phyloP scores from a whole-genome alignment of 2,888 invertebrate species.

The Pammene fasciana region DNA sequence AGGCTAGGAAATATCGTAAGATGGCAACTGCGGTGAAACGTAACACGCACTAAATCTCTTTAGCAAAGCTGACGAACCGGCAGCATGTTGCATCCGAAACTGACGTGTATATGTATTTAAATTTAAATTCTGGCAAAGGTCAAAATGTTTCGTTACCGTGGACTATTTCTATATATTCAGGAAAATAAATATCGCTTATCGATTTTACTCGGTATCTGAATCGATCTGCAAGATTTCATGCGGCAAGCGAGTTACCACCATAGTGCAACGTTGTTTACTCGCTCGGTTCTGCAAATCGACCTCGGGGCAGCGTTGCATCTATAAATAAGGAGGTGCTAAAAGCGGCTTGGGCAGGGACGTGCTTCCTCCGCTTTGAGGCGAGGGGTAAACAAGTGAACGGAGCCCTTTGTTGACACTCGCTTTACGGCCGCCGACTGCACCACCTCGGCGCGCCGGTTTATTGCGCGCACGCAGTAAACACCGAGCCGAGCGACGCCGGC shows the following conservation, averaged over 20 bases:
- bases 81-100: not conserved
- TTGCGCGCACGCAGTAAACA: constrained; percentile 66
- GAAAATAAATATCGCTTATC: too few relatives aligned
- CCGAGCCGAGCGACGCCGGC: constrained; percentile 50
- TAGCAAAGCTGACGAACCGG: constrained; percentile 6
- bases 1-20: constrained; percentile 29
- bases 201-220: too few relatives aligned
- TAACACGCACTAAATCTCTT: constrained; percentile 15
- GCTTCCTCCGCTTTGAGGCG: constrained; percentile 80
- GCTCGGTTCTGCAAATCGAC: constrained; percentile 76
- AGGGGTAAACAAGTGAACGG: constrained; percentile 78
- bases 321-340: constrained; percentile 83
- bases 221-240: not conserved
- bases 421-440: constrained; percentile 65
- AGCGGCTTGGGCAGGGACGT: constrained; percentile 77
- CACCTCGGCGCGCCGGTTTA: constrained; percentile 62
- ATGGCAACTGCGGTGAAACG: constrained; percentile 26
- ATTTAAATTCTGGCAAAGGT: too few relatives aligned
- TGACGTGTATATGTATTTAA: not conserved
- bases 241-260: constrained; percentile 24
- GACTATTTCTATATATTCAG: too few relatives aligned
- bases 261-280: constrained; percentile 71
- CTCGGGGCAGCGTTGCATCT: constrained; percentile 69
- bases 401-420: constrained; percentile 79
- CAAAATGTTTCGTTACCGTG: too few relatives aligned